These are phyloP conservation scores for Parthenolecanium corni DNA, from an alignment of 2,888 invertebrate species.

Conservation along the genomic window DNA sequence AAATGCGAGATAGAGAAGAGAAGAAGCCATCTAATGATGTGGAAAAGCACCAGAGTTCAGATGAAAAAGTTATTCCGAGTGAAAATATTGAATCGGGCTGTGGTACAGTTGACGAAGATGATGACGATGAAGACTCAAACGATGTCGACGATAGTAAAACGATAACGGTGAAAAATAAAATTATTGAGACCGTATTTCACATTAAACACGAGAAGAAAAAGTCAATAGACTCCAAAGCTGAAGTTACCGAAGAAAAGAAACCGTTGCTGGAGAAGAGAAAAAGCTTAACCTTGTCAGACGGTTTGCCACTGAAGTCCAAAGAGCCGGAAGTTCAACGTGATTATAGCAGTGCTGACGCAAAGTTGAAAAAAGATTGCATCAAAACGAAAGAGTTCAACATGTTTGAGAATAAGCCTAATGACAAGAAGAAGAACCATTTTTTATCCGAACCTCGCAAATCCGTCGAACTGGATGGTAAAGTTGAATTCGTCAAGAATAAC, in stretches of 20 bases:
- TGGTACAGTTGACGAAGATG: not conserved
- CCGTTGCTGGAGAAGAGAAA: conserved; percentile 1
- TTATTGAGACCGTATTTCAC: conserved; percentile 21
- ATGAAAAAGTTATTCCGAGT: not conserved
- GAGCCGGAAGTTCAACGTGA: not conserved
- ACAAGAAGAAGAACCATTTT: conserved; percentile 24
- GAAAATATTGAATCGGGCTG: not conserved
- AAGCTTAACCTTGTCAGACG: not conserved
- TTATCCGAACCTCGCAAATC: conserved; percentile 24
- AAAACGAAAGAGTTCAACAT: conserved; percentile 25
- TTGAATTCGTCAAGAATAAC: conserved; percentile 30
- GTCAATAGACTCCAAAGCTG: conserved; percentile 10
- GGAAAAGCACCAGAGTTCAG: not conserved
- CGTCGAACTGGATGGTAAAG: conserved; percentile 33
- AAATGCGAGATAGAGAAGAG: not conserved
- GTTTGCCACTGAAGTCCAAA: not conserved
- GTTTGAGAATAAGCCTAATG: conserved; percentile 18
- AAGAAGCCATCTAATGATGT: not conserved
- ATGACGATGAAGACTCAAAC: conserved; percentile 21
- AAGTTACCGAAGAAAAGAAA: conserved; percentile 9
- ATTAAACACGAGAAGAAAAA: conserved; percentile 24
- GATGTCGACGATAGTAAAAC: conserved; percentile 23
- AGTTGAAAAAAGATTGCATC: conserved; percentile 17
- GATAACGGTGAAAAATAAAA: conserved; percentile 11
- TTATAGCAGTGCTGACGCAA: not conserved